phyloP scores from a whole-genome alignment of 2,113 vertebrate genomes.

The Proterorhinus semilunaris region DNA sequence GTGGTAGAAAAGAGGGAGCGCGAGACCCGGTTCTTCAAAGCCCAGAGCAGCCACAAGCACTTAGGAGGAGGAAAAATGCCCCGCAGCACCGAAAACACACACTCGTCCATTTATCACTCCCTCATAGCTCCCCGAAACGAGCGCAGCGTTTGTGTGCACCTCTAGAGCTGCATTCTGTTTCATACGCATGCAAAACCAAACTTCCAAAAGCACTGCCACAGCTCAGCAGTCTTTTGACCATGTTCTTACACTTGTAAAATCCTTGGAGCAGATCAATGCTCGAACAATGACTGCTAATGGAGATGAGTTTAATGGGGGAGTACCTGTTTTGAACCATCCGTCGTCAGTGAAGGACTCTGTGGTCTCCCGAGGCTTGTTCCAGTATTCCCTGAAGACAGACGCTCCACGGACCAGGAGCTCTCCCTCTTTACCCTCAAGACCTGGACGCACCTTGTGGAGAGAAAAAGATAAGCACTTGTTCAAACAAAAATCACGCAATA shows the following conservation, averaged over 20 bases:
- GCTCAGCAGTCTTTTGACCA: slow-evolving; percentile 38
- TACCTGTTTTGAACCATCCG: slow-evolving; percentile 96
- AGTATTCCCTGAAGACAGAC: slow-evolving; percentile 89
- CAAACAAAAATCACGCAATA: no score
- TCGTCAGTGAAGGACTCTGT: slow-evolving; percentile 81
- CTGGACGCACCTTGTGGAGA: slow-evolving; percentile 78
- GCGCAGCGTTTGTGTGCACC: slow-evolving; percentile 10
- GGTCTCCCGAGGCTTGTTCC: slow-evolving; percentile 86
- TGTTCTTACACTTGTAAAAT: slow-evolving; percentile 24
- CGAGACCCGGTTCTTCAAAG: slow-evolving; percentile 54
- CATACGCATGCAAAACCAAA: slow-evolving; percentile 45
- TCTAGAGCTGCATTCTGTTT: slow-evolving; percentile 20
- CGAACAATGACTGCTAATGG: slow-evolving; percentile 44
- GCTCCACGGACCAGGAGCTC: slow-evolving; percentile 88
- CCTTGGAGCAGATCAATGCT: slow-evolving; percentile 38
- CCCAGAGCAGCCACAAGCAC: slow-evolving; percentile 72
- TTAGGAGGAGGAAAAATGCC: slow-evolving; percentile 71
- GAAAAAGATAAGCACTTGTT: neutral
- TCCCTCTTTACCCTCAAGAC: slow-evolving; percentile 85
- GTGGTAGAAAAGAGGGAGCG: slow-evolving; percentile 2
- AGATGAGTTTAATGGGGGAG: slow-evolving; percentile 9
- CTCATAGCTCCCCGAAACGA: slow-evolving; percentile 45
- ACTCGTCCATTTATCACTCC: slow-evolving; percentile 65
- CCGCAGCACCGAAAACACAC: slow-evolving; percentile 67
- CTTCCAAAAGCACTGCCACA: slow-evolving; percentile 21